A percentile compares a stretch with the other conserved stretches of the same genome.
These are phyloP conservation scores for Edolisoma coerulescens DNA, from an alignment of 2,113 vertebrate species.

Conservation along the genomic window DNA sequence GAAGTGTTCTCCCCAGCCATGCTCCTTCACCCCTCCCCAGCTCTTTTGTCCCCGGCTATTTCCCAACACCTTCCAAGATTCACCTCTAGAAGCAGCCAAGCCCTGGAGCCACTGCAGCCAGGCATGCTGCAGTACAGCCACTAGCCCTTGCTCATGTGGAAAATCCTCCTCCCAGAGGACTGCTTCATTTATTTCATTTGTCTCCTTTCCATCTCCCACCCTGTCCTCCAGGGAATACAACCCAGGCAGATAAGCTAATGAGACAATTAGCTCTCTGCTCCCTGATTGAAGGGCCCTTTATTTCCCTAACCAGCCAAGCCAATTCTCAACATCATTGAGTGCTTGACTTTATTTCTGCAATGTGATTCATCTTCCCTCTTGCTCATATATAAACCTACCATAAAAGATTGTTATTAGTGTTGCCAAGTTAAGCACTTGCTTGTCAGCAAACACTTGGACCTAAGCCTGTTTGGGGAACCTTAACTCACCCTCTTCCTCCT, in stretches of 20 bases:
- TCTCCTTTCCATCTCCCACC: slow-evolving; percentile 29
- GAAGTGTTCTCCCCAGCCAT: background rate
- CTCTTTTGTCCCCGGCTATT: background rate
- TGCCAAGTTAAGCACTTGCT: background rate
- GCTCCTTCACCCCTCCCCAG: background rate
- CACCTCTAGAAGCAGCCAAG: background rate
- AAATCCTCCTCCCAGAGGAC: background rate
- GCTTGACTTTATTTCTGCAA: slow-evolving; percentile 42
- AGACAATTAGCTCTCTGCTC: slow-evolving; percentile 59
- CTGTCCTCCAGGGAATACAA: slow-evolving; percentile 38
- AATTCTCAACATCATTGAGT: background rate
- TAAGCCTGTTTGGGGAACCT: background rate
- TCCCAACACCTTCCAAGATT: background rate
- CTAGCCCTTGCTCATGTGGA: background rate
- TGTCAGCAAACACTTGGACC: slow-evolving; percentile 36
- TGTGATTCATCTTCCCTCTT: slow-evolving; percentile 39
- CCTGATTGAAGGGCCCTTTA: slow-evolving; percentile 57
- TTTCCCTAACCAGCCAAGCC: slow-evolving; percentile 48
- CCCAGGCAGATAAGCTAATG: slow-evolving; percentile 61
- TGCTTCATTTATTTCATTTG: slow-evolving; percentile 37
- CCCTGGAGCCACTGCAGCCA: background rate
- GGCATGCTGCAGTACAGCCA: background rate
- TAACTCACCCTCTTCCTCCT: slow-evolving; percentile 6
- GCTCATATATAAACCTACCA: slow-evolving; percentile 9
- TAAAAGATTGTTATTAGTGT: slow-evolving; percentile 45